A percentile compares a stretch with the other conserved stretches of the same genome.
Conservation (phyloP, 2,888 invertebrate species). For the Conistra vaccinii region DNA sequence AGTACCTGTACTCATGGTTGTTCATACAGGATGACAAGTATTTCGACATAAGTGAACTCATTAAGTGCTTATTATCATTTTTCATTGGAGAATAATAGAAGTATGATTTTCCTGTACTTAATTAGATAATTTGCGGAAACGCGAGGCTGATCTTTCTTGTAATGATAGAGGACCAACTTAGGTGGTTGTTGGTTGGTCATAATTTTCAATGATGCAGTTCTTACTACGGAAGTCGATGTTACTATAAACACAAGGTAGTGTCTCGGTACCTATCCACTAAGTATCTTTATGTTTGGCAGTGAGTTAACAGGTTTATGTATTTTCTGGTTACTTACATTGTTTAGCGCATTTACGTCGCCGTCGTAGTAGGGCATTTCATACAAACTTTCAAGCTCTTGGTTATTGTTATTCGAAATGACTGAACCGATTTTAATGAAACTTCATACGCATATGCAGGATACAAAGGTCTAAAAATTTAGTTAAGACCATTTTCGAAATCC, state of each 20-base stretch:
- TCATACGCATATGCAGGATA: too few species aligned
- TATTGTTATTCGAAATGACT: too few species aligned
- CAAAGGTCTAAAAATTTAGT: too few species aligned
- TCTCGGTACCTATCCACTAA: not conserved
- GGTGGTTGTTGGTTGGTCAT: not conserved
- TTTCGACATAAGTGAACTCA: constrained; percentile 45
- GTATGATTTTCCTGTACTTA: constrained; percentile 47
- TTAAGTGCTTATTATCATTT: constrained; percentile 38
- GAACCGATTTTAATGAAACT: too few species aligned
- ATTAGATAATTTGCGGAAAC: constrained; percentile 58
- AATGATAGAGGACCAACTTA: not conserved
- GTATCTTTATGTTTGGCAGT: not conserved
- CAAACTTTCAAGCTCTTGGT: too few species aligned
- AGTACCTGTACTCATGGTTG: not conserved
- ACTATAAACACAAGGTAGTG: not conserved
- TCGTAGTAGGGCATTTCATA: too few species aligned
- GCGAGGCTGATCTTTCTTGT: constrained; percentile 35
- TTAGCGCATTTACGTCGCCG: too few species aligned
- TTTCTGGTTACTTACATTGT: too few species aligned
- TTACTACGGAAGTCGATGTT: too few species aligned
- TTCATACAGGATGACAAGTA: constrained; percentile 34
- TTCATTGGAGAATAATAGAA: constrained; percentile 40
- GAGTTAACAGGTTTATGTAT: not conserved
- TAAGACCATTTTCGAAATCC: too few species aligned
- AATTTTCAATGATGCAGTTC: constrained; percentile 5